Base-by-base conservation (phyloP, 1,140 invertebrate genomes). In the Bombus fervidus region DNA sequence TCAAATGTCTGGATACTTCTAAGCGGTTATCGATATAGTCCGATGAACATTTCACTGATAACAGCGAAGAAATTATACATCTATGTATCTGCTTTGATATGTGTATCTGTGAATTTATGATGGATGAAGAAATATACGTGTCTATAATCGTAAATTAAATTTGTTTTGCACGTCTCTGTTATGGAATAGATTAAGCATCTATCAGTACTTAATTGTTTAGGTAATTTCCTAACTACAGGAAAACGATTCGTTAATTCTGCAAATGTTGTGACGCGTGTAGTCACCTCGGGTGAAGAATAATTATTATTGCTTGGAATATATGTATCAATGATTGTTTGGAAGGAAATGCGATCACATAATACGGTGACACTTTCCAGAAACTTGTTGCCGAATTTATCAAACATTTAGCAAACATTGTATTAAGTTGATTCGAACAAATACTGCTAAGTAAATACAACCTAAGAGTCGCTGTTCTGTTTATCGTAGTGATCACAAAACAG, bases 71-170 rank as follows among this genome's bases (percentile, higher is more conserved):
- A 69, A 53, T 69, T 10, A 37, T n/a, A 22, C 9, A 22, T 22
- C 5, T 53, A 22, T 53, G 1, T 41, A 41, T 62, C 2, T 9
- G 15, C 15, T 28, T 57, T 6, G 12, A n/a, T 25, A 47, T 18
- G 10, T 15, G 62, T 28, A 47, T 34, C 41, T 66, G 12, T 41
- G 28, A 31, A 37, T 25, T n/a, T 25, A 31, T 13, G n/a, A n/a
- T 34, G 41, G 10, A 59, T 34, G 41, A 79, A 79, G 41, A 79
- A 79, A 76, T 62, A 57, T 76, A 76, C 34, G 37, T n/a, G n/a
- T 62, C 13, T 12, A 39, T 62, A 22, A 18, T 77, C 34, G 28
- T 41, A n/a, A 18, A 62, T 77, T 28, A 62, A 59, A 15, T 15
- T 15, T 28, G 25, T 69, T 68, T 47, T 34, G 5, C 9, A 28